phyloP scores from a whole-genome alignment of 2,113 vertebrate species.

The Hoplias malabaricus region DNA sequence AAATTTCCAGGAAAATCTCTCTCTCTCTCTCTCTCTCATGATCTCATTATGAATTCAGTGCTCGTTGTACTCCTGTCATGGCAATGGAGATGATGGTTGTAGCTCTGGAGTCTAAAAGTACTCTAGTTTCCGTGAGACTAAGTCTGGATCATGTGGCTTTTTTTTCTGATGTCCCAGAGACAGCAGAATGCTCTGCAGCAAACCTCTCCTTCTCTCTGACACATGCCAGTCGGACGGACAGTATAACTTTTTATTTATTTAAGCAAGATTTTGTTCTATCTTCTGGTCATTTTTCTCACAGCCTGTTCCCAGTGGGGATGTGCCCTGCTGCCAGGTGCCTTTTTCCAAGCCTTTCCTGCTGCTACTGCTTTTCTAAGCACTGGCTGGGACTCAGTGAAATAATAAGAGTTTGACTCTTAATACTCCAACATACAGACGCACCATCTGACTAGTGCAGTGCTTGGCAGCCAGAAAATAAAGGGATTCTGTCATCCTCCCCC shows the following conservation, averaged over 20 bases:
- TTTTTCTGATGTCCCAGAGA: background rate
- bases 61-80: background rate
- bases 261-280: background rate
- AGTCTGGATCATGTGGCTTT: background rate
- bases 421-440: background rate
- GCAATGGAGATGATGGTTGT: background rate
- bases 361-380: background rate
- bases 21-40: background rate
- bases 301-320: background rate
- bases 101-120: background rate
- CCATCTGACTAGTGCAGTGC: background rate
- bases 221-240: background rate
- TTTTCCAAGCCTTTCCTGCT: background rate
- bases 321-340: background rate
- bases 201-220: background rate
- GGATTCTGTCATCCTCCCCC: background rate
- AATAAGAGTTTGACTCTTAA: background rate
- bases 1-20: background rate
- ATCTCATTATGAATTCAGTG: background rate
- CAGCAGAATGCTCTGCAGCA: background rate
- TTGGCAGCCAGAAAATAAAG: background rate
- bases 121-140: background rate
- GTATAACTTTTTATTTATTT: background rate
- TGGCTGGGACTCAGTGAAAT: background rate
- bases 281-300: background rate